A percentile compares a stretch with the other conserved stretches of the same genome.
Evolutionary conservation across 2,113 vertebrate genomes (phyloP).

Genomic region (Hippocampus abdominalis): DNA sequence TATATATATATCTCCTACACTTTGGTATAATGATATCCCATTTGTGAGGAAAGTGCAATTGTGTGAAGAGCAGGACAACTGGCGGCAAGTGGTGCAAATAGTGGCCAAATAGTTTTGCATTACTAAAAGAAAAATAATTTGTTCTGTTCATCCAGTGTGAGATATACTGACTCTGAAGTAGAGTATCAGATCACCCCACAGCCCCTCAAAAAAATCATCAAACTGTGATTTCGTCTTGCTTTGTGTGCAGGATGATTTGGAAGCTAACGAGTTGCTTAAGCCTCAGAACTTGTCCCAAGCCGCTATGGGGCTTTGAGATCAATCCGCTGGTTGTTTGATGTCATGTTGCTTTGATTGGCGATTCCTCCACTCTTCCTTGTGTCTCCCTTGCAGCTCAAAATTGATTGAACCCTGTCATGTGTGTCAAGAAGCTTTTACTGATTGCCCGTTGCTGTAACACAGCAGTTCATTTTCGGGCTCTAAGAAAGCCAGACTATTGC

Average conservation of each 20-base stretch:
- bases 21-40: no score
- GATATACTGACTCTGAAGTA: slow-evolving; percentile 15
- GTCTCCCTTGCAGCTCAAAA: slow-evolving; percentile 6
- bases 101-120: no score
- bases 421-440: slow-evolving; percentile 13
- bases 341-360: slow-evolving; percentile 14
- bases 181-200: slow-evolving; percentile 37
- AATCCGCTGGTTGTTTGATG: slow-evolving; percentile 40
- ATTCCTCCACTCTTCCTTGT: slow-evolving; percentile 1
- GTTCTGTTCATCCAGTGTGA: background rate
- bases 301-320: slow-evolving; percentile 34
- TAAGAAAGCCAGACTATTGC: background rate
- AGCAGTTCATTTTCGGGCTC: background rate
- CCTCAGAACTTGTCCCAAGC: slow-evolving; percentile 42
- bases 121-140: background rate
- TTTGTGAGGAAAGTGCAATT: background rate
- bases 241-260: slow-evolving; percentile 41
- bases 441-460: background rate
- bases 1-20: no score
- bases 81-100: no score
- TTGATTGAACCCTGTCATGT: background rate
- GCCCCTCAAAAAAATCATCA: background rate
- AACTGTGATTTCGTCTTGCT: slow-evolving; percentile 39
- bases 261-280: slow-evolving; percentile 51
- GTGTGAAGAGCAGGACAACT: background rate